A percentile compares a stretch with the other conserved stretches of the same genome.
These are phyloP conservation scores for Diabrotica balteata DNA, from an alignment of 2,888 invertebrate species.

Conservation along the genomic window DNA sequence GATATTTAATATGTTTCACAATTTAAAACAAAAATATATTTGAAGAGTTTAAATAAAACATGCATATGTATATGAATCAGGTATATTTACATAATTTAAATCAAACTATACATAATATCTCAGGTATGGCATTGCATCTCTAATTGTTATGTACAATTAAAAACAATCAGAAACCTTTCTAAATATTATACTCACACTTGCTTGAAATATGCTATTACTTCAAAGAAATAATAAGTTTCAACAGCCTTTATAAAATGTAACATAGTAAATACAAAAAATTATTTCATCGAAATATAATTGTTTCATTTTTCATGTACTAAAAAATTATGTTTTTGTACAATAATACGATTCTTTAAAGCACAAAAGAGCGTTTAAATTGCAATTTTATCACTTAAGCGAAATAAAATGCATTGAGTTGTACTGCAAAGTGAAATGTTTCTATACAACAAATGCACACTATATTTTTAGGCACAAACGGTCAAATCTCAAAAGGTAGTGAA, in stretches of 20 bases:
- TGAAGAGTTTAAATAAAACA: conserved; percentile 7
- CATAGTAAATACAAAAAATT: conserved; percentile 30
- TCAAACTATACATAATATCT: conserved; percentile 44
- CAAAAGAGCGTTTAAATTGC: too few species aligned
- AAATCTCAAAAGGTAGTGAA: too few species aligned
- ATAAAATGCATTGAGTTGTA: too few species aligned
- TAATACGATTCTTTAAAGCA: too few species aligned
- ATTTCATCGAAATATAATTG: conserved; percentile 7
- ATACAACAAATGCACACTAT: too few species aligned
- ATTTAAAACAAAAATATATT: background rate
- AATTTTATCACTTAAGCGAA: too few species aligned
- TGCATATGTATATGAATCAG: conserved; percentile 39
- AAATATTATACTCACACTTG: conserved; percentile 34
- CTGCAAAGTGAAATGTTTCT: too few species aligned
- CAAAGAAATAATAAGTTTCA: conserved; percentile 33
- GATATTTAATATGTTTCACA: too few species aligned
- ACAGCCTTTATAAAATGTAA: conserved; percentile 39
- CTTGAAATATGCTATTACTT: conserved; percentile 30
- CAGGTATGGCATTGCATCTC: conserved; percentile 42
- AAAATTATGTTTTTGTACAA: too few species aligned
- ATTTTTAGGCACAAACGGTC: too few species aligned
- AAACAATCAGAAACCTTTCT: conserved; percentile 32
- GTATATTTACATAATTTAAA: conserved; percentile 42
- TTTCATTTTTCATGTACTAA: background rate
- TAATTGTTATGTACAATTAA: conserved; percentile 38